Base-by-base conservation (phyloP, 2,113 vertebrate species). In the Willisornis vidua region DNA sequence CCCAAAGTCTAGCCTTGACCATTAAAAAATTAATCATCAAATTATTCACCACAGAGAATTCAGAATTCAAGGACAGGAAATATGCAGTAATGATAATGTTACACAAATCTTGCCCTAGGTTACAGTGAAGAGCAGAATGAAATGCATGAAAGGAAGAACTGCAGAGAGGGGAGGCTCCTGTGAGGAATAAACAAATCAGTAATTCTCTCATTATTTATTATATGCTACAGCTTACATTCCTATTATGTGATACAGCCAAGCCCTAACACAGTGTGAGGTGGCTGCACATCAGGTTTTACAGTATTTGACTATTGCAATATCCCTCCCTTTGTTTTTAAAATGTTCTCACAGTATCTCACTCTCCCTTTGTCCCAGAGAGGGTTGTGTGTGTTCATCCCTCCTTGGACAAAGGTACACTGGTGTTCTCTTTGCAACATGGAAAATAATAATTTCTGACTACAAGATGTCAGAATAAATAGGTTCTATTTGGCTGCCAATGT, bases 21-120 rank as follows among this genome's bases (percentile, higher is more conserved):
- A 73, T 71, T 80, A 65, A 73, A 93, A 61, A 77, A 76, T 65
- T 45, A 70, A 73, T 90, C 67, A 84, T 55, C 83, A 19, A 89
- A 65, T 33, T 83, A 81, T 91, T 94, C 67, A 91, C 59, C 71
- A 65, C 28, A 68, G 55, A 96, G 63, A 73, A 83, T 39, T 87
- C 6, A 81, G 49, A 87, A 94, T 61, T 96, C 96, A 97, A 97
- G 94, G 97, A 81, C 93, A 96, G 85, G 66, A 93, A 90, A 85
- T n/a, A 33, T 3, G 25, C 63, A 87, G 52, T 54, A 81, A 59
- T 72, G 49, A 77, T 63, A 72, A 73, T 6, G n/a, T 26, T 74
- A 66, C 35, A 77, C 19, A 81, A 79, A 55, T 74, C 77, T 10
- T 89, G 61, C 58, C 78, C 37, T 77, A 48, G 78, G 82, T 95